Evolutionary conservation across 2,113 vertebrate genomes (phyloP), one percentile per base, ranked within the genome.

Genomic region (Bubalus kerabau): DNA sequence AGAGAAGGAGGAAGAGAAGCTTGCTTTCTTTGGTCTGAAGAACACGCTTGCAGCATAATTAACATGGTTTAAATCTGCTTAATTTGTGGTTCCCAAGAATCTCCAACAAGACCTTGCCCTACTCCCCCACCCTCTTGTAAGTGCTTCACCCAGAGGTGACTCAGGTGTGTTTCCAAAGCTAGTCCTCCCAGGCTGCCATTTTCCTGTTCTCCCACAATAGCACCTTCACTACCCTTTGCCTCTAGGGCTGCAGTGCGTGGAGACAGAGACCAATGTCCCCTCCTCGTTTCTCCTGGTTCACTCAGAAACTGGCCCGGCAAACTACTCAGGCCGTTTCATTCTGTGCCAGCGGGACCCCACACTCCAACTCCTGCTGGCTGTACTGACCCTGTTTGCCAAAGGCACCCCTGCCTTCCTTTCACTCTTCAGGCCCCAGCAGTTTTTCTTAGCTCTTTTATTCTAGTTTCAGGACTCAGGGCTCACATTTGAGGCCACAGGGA

Each of bases 261-360:
- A 74, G 57, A 17, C 10, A 0, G 71, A 50, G 15, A 26, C 30
- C n/a, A 10, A 0, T 7, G 2, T 43, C 30, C 36, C 59, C 13
- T 7, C 21, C 10, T 10, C 0, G 0, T 30, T 48, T 26, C 57
- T 56, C 81, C 43, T 12, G 10, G 26, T 13, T 23, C 36, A 4
- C 32, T 11, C 2, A 0, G 78, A 21, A 40, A 5, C 36, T 40
- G 26, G 17, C 48, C 40, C 12, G 16, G n/a, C 30, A 3, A 17
- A 15, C 50, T 46, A 11, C 62, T 54, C 30, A 21, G 56, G 52
- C 24, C 26, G 5, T 36, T 40, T 13, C 17, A 9, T 24, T 40
- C 30, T 40, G 15, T 13, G 26, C 76, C 56, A 11, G n/a, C 9
- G 12, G 80, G 57, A 52, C 36, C 28, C 12, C 36, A 14, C 62